phyloP scores from a whole-genome alignment of 2,113 vertebrate genomes.

The Eurypyga helias region DNA sequence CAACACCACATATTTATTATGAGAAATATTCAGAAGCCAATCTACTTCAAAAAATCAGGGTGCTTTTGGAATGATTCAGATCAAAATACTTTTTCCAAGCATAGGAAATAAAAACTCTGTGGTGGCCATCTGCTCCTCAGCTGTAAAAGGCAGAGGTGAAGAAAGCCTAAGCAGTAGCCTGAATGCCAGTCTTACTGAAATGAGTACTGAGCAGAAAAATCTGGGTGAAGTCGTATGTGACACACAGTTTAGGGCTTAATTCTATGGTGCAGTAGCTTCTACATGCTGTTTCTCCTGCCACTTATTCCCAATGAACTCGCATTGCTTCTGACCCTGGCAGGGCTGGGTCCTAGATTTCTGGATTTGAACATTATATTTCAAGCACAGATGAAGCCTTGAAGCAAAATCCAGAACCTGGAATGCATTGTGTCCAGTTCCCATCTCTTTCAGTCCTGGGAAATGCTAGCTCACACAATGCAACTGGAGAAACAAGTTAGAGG shows the following conservation, averaged over 20 bases:
- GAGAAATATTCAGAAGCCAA: constrained; percentile 7
- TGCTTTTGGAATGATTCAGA: constrained; percentile 19
- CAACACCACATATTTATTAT: background rate
- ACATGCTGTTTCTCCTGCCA: background rate
- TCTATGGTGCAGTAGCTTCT: background rate
- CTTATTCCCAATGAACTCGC: background rate
- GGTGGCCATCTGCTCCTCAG: constrained; percentile 42
- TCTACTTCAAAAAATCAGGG: constrained; percentile 21
- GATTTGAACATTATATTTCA: background rate
- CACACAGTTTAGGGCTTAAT: background rate
- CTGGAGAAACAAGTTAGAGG: background rate
- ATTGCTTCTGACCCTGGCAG: background rate
- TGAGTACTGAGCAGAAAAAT: background rate
- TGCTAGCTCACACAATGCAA: background rate
- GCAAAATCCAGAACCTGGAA: background rate
- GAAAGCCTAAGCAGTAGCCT: background rate
- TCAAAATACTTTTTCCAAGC: constrained; percentile 8
- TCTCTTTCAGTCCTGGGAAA: background rate
- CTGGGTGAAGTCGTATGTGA: background rate
- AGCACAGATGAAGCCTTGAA: background rate
- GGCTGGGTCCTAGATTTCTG: background rate
- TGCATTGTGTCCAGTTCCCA: background rate
- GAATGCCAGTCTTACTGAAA: background rate
- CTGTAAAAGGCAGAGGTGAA: constrained; percentile 53
- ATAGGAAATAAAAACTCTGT: background rate